Base-by-base conservation (phyloP, 2,113 vertebrate species). In the Grantiella picta region DNA sequence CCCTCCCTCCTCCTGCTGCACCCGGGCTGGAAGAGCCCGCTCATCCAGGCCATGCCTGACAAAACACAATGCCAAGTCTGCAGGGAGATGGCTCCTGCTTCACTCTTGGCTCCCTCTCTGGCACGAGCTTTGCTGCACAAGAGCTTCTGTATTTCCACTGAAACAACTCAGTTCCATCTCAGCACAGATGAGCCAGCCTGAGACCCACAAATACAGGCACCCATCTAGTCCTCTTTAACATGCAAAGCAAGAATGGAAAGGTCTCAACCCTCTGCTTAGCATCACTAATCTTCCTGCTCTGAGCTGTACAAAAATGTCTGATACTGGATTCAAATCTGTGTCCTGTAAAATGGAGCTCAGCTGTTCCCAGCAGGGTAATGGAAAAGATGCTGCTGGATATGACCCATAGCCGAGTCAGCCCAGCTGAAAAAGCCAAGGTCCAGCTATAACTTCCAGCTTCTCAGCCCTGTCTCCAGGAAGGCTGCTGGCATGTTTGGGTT, bases 381-480 rank as follows among this genome's bases (percentile, higher is more conserved):
- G 35, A 56, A 82, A 78, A 77, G 71, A 91, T 50, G 56, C 59
- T 94, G 65, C 80, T 95, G 94, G 78, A 92, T 44, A 5, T 10
- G 7, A 44, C 68, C 81, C 24, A 15, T 44, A 71, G 82, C 10
- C 11, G 3, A 86, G 63, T 76, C 95, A 96, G 61, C 15, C 29
- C 76, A 40, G 82, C 45, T 68, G 66, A 77, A 35, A 36, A 31
- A 86, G 71, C 70, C 86, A 88, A 68, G 24, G 84, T 40, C 44
- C 72, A 52, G 84, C 86, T 94, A 47, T 45, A 96, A 85, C 96
- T 97, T 97, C 95, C 96, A 94, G 77, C 64, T 72, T 92, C 95
- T 96, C 94, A 86, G 64, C 70, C 77, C 88, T 13, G 60, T 96
- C 86, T 98, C 95, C 96, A 98, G 97, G 96, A 98, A 98, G 95